Base-by-base conservation (phyloP, 2,797 vertebrate species). In the Fundulus diaphanus region DNA sequence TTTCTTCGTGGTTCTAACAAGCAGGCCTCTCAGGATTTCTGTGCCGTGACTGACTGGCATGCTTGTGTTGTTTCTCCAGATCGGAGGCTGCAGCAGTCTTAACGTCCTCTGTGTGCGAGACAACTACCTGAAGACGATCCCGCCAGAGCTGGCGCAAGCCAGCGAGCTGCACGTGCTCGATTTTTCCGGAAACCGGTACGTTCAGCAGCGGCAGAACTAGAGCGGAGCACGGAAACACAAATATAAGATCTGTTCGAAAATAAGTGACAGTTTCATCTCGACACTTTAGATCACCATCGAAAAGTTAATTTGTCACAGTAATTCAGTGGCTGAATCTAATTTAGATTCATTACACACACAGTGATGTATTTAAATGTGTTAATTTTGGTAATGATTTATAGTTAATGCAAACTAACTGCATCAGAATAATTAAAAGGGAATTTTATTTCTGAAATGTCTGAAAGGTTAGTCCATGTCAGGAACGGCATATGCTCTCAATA, bases 81-180 rank as follows among this genome's bases (percentile, higher is more conserved):
- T 99, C 0, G 98, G 98, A 1, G 98, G 98, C 54, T 99, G 98
- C 94, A 94, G 95, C 79, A 94, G 96, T 86, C 96, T 99, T 74
- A 99, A 97, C 9, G 97, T 99, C 72, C 96, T 99, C 89, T 99
- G 97, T 59, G 93, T 99, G 49, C 96, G 98, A 85, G 98, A 99
- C 89, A 99, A 99, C 91, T 93, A 93, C 76, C 95, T 99, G 73
- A 95, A 92, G 15, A 94, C 95, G 88, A 96, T 99, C 88, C 98
- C 98, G 0, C 77, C 97, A 1, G 98, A 99, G 90, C 94, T 99
- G 90, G 98, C 98, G 0, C 96, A 98, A 85, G 98, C 98, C 29
- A 93, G 96, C 42, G 97, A 99, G 57, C 96, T 99, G 82, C 98
- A 99, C 2, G 98, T 99, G 81, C 92, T 99, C 0, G 98, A 99